Evolutionary conservation across 2,888 invertebrate genomes (phyloP), one percentile per base, ranked within the genome.

Genomic region (Iselma pallidipennis): DNA sequence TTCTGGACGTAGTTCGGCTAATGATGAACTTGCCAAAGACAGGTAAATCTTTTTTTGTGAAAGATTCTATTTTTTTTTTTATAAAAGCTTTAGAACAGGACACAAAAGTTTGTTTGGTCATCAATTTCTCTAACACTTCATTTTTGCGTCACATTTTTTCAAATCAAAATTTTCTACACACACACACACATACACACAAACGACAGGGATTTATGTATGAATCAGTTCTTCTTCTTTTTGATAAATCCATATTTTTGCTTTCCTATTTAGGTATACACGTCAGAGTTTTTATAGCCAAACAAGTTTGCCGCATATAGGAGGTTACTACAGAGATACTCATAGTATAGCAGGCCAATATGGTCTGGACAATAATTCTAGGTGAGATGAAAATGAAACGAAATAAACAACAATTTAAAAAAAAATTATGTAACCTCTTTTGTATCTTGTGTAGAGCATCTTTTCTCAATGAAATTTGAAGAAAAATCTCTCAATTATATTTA

Each of bases 1-100:
- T 83, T 93, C 93, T 16, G 94, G 93, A 50, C 87, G 92, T 71
- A 92, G 92, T 82, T 92, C 92, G 63, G 88, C 90, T 70, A 89
- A 90, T 78, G 91, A 90, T 48, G 84, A 83, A 63, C 60, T 81
- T 14, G 72, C 71, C 10, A 87, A 85, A 73, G 84, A 87, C 71
- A 86, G 89, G 83, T 88, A 83, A 79, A 84, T 84, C 76, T 29
- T 21, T 37, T 37, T 53, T 56, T n/a, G n/a, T n/a, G n/a, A n/a
- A n/a, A n/a, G 14, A 16, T 59, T 31, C 56, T 14, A 31, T 29
- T 51, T 25, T 54, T 29, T 23, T 31, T 51, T n/a, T 19, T 28
- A n/a, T 29, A 9, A 10, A 12, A 31, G 7, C 10, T 29, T 12
- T 19, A 49, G 23, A 23, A 12, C 16, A 2, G 49, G 12, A 25